These are phyloP conservation scores for Pseudoatta argentina DNA, from an alignment of 1,140 invertebrate genomes.

Conservation along the genomic window DNA sequence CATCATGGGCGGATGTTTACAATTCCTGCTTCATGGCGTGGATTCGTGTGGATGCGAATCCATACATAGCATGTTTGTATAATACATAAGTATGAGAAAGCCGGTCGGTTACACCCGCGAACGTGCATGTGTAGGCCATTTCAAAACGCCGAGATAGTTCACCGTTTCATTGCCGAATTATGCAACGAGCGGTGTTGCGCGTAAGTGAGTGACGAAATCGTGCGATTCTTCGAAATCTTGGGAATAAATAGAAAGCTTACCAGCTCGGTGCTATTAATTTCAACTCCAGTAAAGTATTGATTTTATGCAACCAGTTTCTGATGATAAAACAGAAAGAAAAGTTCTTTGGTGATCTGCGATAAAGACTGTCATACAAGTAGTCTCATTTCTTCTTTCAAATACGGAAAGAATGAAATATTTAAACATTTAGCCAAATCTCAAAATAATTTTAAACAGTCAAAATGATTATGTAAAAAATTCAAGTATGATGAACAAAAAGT, in stretches of 20 bases:
- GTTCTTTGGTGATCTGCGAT: background rate
- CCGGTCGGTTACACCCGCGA: constrained; percentile 44
- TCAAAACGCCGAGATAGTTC: constrained; percentile 77
- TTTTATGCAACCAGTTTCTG: constrained; percentile 7
- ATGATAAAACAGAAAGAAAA: constrained; percentile 24
- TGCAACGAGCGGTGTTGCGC: constrained; percentile 66
- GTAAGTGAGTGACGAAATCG: constrained; percentile 73
- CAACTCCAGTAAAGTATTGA: background rate
- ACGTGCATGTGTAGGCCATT: constrained; percentile 64
- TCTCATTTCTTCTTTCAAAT: background rate
- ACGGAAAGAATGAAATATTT: too few species aligned
- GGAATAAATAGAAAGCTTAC: constrained; percentile 51
- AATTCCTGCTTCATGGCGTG: constrained; percentile 73
- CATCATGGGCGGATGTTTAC: constrained; percentile 79
- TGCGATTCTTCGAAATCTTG: constrained; percentile 67
- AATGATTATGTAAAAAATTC: too few species aligned
- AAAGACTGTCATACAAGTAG: background rate
- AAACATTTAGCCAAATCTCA: too few species aligned
- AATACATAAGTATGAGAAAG: constrained; percentile 76
- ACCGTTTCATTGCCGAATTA: constrained; percentile 76
- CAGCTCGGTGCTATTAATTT: constrained; percentile 41
- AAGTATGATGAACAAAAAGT: too few species aligned
- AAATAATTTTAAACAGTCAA: too few species aligned
- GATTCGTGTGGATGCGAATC: constrained; percentile 37
- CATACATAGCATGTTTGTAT: constrained; percentile 52